Conservation (phyloP, 2,797 vertebrate genomes). For the Ctenopoma multispine region DNA sequence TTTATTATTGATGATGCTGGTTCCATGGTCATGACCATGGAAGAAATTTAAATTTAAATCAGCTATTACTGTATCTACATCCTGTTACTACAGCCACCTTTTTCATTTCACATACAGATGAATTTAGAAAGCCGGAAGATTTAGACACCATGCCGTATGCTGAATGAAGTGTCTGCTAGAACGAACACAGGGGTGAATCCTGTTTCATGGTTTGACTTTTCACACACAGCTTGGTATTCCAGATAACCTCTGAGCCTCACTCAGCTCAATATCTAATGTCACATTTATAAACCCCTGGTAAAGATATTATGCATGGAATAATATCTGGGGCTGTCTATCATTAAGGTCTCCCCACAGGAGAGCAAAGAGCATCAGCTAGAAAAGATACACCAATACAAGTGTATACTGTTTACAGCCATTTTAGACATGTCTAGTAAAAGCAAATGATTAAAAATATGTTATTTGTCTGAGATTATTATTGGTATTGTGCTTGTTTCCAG, state of each 20-base stretch:
- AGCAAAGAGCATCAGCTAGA: constrained; percentile 26
- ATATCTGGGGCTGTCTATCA: constrained; percentile 38
- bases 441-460: too few relatives aligned
- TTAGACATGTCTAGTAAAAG: background rate
- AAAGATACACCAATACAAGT: constrained; percentile 4
- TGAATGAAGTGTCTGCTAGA: constrained; percentile 44
- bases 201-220: constrained; percentile 70
- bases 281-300: constrained; percentile 61
- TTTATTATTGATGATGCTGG: constrained; percentile 61
- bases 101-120: constrained; percentile 54
- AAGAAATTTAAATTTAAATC: constrained; percentile 67
- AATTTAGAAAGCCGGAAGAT: constrained; percentile 53
- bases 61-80: constrained; percentile 36
- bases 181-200: constrained; percentile 54
- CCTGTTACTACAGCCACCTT: constrained; percentile 36
- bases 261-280: constrained; percentile 66
- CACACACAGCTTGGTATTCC: constrained; percentile 59
- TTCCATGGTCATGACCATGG: constrained; percentile 49
- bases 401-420: constrained; percentile 5
- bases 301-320: constrained; percentile 59
- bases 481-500: too few relatives aligned
- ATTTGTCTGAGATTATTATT: too few relatives aligned
- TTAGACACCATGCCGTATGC: constrained; percentile 46
- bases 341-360: constrained; percentile 32
- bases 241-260: constrained; percentile 70